A percentile compares a stretch with the other conserved stretches of the same genome.
Evolutionary conservation across 2,797 vertebrate species (phyloP).

Genomic region (Delichon dasypus): DNA sequence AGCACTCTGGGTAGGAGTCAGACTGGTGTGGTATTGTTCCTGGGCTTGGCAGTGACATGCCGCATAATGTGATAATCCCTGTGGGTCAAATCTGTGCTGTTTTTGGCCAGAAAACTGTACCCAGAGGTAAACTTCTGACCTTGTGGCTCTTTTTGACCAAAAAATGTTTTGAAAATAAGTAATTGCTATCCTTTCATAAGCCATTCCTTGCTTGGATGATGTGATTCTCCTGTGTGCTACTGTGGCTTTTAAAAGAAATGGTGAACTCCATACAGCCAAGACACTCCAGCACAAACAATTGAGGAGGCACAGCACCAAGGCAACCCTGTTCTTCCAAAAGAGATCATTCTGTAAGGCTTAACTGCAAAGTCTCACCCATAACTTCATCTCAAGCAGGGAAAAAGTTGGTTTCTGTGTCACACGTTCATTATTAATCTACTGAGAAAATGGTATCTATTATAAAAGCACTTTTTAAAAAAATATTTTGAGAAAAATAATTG

Average conservation of each 20-base stretch:
- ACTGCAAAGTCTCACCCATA: not conserved
- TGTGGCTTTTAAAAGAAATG: constrained; percentile 56
- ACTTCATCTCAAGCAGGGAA: not conserved
- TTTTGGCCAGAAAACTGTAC: not conserved
- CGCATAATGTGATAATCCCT: constrained; percentile 51
- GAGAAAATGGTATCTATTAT: not conserved
- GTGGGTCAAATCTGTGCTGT: not conserved
- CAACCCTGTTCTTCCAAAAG: not conserved
- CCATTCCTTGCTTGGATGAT: constrained; percentile 12
- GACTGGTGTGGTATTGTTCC: constrained; percentile 8
- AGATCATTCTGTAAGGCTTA: not conserved
- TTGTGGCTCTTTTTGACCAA: not conserved
- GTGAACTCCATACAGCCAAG: not conserved
- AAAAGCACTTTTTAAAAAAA: not conserved
- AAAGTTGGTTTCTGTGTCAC: not conserved
- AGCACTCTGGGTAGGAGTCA: not conserved
- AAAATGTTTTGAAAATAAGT: constrained; percentile 37
- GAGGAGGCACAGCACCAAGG: not conserved
- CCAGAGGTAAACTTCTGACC: constrained; percentile 64
- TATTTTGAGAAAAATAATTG: not conserved
- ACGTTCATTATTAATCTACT: not conserved
- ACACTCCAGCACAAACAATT: not conserved
- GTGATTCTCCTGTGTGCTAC: constrained; percentile 60
- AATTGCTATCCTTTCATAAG: constrained; percentile 47
- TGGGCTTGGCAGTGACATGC: not conserved